Conservation (phyloP, 2,113 vertebrate species). For the Ictalurus furcatus region DNA sequence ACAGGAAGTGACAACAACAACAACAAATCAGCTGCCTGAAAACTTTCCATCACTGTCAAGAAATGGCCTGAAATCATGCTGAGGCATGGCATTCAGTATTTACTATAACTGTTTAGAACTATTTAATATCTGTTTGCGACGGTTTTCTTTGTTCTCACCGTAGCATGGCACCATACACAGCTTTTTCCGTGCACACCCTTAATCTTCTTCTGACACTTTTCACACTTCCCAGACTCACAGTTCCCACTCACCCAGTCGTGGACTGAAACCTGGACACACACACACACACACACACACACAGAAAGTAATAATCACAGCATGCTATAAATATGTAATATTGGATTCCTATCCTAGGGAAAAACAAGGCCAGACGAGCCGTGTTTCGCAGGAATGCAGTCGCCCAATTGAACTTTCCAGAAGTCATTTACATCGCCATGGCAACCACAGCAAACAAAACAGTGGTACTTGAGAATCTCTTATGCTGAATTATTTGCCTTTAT, state of each 20-base stretch:
- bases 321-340: no score
- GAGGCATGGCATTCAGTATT: background rate
- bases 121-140: background rate
- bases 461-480: background rate
- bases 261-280: slow-evolving; percentile 24
- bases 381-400: background rate
- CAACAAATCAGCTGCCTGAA: background rate
- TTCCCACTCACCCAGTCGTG: slow-evolving; percentile 82
- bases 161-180: slow-evolving; percentile 87
- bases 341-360: background rate
- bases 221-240: slow-evolving; percentile 79
- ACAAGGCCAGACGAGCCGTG: background rate
- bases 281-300: slow-evolving; percentile 19
- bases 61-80: background rate
- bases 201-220: slow-evolving; percentile 86
- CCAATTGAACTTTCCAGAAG: background rate
- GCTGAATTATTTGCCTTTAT: background rate
- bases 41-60: background rate
- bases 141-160: slow-evolving; percentile 65
- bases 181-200: slow-evolving; percentile 71
- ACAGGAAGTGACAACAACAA: slow-evolving; percentile 21
- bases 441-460: slow-evolving; percentile 8
- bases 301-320: background rate
- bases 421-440: background rate
- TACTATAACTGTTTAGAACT: background rate